These are phyloP conservation scores for Hypotaenidia philippensis DNA, from an alignment of 2,797 vertebrate genomes.

Conservation along the genomic window DNA sequence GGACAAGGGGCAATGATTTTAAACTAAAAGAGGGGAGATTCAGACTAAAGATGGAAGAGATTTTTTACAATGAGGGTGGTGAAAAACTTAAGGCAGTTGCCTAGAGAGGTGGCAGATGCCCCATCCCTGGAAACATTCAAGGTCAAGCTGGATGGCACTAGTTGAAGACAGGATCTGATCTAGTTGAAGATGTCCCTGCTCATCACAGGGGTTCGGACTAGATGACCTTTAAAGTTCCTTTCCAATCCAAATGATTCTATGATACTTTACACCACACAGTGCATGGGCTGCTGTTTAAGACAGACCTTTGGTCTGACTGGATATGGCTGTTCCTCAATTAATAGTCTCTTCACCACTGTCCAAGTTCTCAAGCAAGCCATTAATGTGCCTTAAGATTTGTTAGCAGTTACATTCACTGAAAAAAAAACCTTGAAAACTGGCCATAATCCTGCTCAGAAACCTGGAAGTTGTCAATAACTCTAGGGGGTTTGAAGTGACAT, in stretches of 20 bases:
- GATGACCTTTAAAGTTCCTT: neutral
- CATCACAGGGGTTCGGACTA: neutral
- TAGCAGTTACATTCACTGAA: neutral
- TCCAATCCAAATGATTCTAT: neutral
- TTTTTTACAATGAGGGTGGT: no score
- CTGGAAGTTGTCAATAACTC: neutral
- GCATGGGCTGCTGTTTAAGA: neutral
- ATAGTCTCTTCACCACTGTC: neutral
- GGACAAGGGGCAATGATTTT: no score
- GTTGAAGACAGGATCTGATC: neutral
- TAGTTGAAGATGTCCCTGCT: neutral
- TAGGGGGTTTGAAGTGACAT: neutral
- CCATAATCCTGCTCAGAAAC: neutral
- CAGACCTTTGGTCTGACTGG: neutral
- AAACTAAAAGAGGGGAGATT: no score
- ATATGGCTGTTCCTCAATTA: neutral
- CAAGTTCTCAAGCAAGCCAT: neutral
- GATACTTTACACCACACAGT: neutral
- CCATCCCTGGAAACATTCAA: neutral
- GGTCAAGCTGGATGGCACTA: fast-evolving
- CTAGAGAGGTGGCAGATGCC: neutral
- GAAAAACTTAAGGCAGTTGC: neutral
- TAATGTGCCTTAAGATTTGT: neutral
- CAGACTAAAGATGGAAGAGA: no score
- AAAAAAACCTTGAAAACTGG: neutral